Base-by-base conservation (phyloP, 1,140 invertebrate species). In the Arion vulgaris region DNA sequence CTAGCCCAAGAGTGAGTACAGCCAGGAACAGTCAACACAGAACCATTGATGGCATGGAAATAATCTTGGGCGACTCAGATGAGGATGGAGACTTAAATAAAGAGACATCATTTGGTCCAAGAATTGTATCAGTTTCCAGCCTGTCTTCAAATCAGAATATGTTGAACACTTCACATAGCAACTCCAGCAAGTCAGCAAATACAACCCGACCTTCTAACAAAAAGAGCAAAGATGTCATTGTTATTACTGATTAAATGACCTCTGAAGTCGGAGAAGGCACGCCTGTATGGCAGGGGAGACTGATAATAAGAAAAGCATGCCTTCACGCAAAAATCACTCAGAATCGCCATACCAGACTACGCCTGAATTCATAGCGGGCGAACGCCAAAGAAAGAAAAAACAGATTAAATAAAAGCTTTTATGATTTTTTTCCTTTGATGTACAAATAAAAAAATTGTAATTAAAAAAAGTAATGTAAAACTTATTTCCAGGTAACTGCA, bases 201-300 rank as follows among this genome's bases (percentile, higher is more conserved):
- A 28, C n/a, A 28, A 5, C n/a, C 11, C n/a, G 32, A 32, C 62
- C 28, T 5, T 7, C 62, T 32, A 1, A 32, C 62, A 66, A 34
- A 32, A 28, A 32, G 9, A 66, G n/a, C 62, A 28, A 17, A 66
- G 62, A 66, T 66, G 62, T 66, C 28, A 66, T 66, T 34, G 62
- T 66, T 32, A 66, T 66, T 32, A n/a, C 62, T 15, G 57, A 62
- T 62, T 62, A n/a, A 62, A n/a, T n/a, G n/a, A n/a, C n/a, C n/a
- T n/a, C n/a, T n/a, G n/a, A n/a, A n/a, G n/a, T n/a, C n/a, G n/a
- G n/a, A n/a, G n/a, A n/a, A n/a, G n/a, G n/a, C n/a, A n/a, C n/a
- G n/a, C n/a, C n/a, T n/a, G n/a, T n/a, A n/a, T n/a, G n/a, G n/a
- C n/a, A n/a, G n/a, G n/a, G n/a, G n/a, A n/a, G n/a, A n/a, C n/a